Conservation (phyloP, 2,888 invertebrate species). For the Nebria salina region DNA sequence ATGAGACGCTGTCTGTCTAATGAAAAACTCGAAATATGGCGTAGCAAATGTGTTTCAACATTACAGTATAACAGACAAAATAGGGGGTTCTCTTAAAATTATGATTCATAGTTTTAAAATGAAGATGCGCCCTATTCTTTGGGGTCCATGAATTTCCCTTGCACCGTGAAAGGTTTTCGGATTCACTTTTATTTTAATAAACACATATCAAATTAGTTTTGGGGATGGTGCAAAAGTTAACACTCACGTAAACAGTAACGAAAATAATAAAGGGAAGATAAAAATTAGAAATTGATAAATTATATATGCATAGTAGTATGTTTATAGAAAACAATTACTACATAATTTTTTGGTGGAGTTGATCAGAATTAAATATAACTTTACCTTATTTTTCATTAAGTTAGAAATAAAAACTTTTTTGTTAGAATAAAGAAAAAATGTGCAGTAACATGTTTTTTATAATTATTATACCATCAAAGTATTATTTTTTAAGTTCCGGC, state of each 20-base stretch:
- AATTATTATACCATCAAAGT: no score
- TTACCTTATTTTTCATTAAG: no score
- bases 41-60: slow-evolving; percentile 8
- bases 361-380: not conserved
- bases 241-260: no score
- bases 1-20: slow-evolving; percentile 33
- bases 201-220: not conserved
- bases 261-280: no score
- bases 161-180: not conserved
- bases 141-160: not conserved
- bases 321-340: no score
- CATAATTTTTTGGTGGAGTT: not conserved
- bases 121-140: not conserved
- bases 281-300: no score
- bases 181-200: not conserved
- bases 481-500: no score
- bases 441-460: no score
- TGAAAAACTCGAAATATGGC: slow-evolving; percentile 32
- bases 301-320: no score
- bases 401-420: no score
- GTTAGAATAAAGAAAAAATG: no score
- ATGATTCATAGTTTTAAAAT: not conserved
- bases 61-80: slow-evolving; percentile 5
- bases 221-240: no score
- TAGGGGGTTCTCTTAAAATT: not conserved